phyloP scores from a whole-genome alignment of 2,797 vertebrate genomes.

The Anableps anableps region DNA sequence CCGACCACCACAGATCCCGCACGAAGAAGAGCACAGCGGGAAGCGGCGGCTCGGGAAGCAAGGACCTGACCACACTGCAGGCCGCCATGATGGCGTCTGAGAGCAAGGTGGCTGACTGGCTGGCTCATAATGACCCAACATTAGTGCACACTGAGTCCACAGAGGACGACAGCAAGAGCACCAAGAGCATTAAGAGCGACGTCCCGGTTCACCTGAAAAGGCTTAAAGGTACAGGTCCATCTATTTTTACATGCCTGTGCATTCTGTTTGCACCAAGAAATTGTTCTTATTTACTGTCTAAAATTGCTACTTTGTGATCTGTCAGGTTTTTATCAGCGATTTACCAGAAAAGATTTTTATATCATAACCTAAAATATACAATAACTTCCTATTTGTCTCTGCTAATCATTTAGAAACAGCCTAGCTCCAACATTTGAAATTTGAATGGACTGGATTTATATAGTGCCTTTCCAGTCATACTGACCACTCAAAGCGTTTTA shows the following conservation, averaged over 20 bases:
- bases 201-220: slow-evolving; percentile 95
- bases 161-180: slow-evolving; percentile 97
- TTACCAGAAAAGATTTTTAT: not conserved
- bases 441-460: too few relatives aligned
- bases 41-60: slow-evolving; percentile 77
- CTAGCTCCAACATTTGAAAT: not conserved
- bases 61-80: slow-evolving; percentile 92
- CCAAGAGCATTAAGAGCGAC: slow-evolving; percentile 98
- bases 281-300: not conserved
- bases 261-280: not conserved
- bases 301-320: not conserved
- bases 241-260: slow-evolving; percentile 5
- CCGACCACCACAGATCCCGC: slow-evolving; percentile 88
- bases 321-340: not conserved
- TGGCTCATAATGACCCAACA: slow-evolving; percentile 96
- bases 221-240: slow-evolving; percentile 89
- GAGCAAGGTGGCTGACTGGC: slow-evolving; percentile 98
- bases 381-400: not conserved
- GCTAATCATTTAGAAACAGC: not conserved
- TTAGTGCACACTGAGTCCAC: slow-evolving; percentile 90
- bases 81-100: slow-evolving; percentile 97
- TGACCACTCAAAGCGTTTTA: too few relatives aligned
- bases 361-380: not conserved
- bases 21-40: slow-evolving; percentile 87
- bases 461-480: too few relatives aligned